A percentile compares a stretch with the other conserved stretches of the same genome.
Conservation (phyloP, 92 coral and sea anemone genomes). For the Paramuricea clavata region DNA sequence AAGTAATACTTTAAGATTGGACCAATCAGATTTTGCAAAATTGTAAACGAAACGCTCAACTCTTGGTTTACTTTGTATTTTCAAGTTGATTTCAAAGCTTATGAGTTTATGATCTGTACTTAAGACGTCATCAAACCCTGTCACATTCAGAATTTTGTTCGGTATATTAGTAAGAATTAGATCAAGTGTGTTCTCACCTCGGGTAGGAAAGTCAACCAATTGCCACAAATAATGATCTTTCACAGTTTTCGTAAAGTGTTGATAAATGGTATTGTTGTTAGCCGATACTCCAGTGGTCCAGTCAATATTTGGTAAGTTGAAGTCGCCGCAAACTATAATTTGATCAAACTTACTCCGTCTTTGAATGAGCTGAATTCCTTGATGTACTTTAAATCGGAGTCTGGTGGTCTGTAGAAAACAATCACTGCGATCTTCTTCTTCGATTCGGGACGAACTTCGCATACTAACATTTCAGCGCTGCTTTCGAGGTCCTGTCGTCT, state of each 20-base stretch:
- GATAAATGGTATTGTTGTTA: slow-evolving; percentile 18
- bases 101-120: background rate
- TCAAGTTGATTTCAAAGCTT: background rate
- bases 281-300: slow-evolving; percentile 45
- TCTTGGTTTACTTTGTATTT: slow-evolving; percentile 4
- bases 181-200: slow-evolving; percentile 5
- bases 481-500: slow-evolving; percentile 64
- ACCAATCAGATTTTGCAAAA: background rate
- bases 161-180: background rate
- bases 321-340: slow-evolving; percentile 37
- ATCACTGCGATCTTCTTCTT: slow-evolving; percentile 38
- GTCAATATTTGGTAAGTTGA: slow-evolving; percentile 38
- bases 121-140: background rate
- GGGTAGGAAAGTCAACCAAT: background rate
- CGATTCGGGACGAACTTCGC: slow-evolving; percentile 43
- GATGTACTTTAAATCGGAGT: slow-evolving; percentile 33
- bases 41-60: slow-evolving; percentile 5
- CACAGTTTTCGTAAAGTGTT: background rate
- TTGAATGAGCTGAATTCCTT: slow-evolving; percentile 41
- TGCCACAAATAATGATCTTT: slow-evolving; percentile 17
- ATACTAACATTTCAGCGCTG: slow-evolving; percentile 36
- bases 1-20: too few relatives aligned
- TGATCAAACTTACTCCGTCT: slow-evolving; percentile 36
- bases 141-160: background rate
- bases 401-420: slow-evolving; percentile 49